Conservation (phyloP, 2,113 vertebrate species). For the Apteryx mantelli region DNA sequence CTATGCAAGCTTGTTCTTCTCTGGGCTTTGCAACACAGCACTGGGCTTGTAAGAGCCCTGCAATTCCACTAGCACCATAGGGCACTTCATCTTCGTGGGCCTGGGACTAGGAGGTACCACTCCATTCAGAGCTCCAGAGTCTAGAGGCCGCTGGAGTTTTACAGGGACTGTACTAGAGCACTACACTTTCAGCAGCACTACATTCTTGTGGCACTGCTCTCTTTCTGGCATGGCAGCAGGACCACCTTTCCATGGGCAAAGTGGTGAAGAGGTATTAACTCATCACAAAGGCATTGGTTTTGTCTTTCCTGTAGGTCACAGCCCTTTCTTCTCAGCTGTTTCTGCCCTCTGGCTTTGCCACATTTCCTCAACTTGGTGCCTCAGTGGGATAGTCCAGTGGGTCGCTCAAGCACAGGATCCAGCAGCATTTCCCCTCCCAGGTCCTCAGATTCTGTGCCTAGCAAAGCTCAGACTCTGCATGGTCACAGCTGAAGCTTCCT, state of each 20-base stretch:
- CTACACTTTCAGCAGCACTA: not conserved
- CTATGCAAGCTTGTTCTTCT: not conserved
- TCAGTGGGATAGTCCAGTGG: not conserved
- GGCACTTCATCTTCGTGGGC: fast-evolving
- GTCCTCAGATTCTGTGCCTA: not conserved
- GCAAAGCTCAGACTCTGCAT: not conserved
- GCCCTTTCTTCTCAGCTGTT: not conserved
- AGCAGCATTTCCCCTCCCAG: not conserved
- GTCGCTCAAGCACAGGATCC: not conserved
- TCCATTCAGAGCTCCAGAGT: not conserved
- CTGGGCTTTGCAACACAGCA: fast-evolving
- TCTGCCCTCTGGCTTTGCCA: not conserved
- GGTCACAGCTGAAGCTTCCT: not conserved
- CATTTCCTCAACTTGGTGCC: not conserved
- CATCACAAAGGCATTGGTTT: not conserved
- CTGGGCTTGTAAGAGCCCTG: not conserved
- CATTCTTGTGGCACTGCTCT: not conserved
- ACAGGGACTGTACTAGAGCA: fast-evolving
- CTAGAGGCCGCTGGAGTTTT: not conserved
- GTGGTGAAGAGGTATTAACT: not conserved
- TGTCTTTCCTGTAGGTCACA: not conserved
- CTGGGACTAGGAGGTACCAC: not conserved
- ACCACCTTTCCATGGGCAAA: not conserved
- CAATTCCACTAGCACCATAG: fast-evolving
- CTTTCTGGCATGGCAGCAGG: not conserved